A percentile compares a stretch with the other conserved stretches of the same genome.
Evolutionary conservation across 2,113 vertebrate genomes (phyloP).

Genomic region (Planiliza haematocheilus): DNA sequence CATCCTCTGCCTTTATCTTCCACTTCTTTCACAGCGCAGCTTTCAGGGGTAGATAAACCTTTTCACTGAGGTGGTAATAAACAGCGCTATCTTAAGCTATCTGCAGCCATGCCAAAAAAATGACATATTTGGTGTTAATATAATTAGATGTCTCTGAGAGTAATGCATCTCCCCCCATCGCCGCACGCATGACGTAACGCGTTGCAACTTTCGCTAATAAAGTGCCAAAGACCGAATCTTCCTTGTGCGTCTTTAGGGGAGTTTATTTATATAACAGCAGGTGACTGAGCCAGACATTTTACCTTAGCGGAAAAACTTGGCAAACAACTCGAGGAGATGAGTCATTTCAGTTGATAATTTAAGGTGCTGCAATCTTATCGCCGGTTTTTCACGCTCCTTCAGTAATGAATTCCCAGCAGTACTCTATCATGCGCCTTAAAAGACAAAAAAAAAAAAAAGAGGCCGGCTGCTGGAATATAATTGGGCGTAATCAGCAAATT

Average conservation of each 20-base stretch:
- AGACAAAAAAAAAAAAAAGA: no score
- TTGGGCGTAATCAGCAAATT: conserved; percentile 61
- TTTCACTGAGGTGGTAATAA: conserved; percentile 48
- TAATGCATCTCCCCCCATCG: conserved; percentile 47
- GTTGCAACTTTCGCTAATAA: conserved; percentile 65
- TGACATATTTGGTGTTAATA: conserved; percentile 71
- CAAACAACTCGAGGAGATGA: conserved; percentile 48
- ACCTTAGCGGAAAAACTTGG: conserved; percentile 44
- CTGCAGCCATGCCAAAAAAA: conserved; percentile 57
- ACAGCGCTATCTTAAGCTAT: conserved; percentile 42
- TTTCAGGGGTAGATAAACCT: conserved; percentile 37
- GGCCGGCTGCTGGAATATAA: conserved; percentile 37
- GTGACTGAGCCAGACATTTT: conserved; percentile 51
- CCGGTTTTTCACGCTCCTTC: conserved; percentile 37
- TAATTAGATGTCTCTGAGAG: conserved; percentile 78
- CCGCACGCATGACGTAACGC: conserved; percentile 71
- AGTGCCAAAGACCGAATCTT: conserved; percentile 44
- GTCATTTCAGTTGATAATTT: conserved; percentile 57
- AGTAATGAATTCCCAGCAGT: conserved; percentile 48
- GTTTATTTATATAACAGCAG: conserved; percentile 51
- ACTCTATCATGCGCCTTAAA: conserved; percentile 40
- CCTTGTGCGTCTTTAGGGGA: conserved; percentile 26
- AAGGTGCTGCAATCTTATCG: conserved; percentile 19
- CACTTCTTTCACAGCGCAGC: neutral
- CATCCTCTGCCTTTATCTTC: neutral